Conservation (phyloP, 2,113 vertebrate genomes). For the Fregata magnificens region DNA sequence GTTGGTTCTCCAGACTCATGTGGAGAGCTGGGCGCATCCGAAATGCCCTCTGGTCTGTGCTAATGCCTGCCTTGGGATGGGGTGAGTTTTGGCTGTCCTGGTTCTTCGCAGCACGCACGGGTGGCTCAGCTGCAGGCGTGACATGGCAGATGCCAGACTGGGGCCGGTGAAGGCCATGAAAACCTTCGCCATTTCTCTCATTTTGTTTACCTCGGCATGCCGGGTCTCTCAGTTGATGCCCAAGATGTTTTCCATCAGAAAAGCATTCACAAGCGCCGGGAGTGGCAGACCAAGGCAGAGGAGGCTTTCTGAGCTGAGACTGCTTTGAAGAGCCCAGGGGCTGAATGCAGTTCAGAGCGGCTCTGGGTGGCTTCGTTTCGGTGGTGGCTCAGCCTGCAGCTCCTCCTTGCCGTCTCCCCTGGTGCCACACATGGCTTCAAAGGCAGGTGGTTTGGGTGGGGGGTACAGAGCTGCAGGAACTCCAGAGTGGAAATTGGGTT, state of each 20-base stretch:
- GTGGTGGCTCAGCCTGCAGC: background rate
- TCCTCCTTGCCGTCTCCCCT: too few relatives aligned
- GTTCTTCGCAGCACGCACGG: rapidly evolving
- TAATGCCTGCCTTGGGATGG: background rate
- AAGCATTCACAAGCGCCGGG: background rate
- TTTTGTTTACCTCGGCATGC: background rate
- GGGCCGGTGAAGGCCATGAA: background rate
- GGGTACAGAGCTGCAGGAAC: background rate
- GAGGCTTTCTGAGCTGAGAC: background rate
- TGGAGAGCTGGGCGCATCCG: rapidly evolving
- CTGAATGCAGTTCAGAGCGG: too few relatives aligned
- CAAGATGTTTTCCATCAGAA: background rate
- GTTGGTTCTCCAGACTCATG: background rate
- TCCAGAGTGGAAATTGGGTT: background rate
- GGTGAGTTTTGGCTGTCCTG: background rate
- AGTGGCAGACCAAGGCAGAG: background rate
- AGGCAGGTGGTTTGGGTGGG: background rate
- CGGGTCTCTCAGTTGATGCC: background rate
- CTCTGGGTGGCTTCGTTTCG: background rate
- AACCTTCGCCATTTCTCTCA: background rate
- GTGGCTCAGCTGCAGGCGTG: background rate
- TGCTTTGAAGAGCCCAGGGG: background rate
- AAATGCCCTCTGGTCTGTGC: background rate
- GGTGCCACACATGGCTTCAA: background rate
- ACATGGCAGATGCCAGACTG: background rate